Percentiles rank a stretch among this genome's conserved stretches.
Evolutionary conservation across 2,113 vertebrate genomes (phyloP).

Genomic region (Pteronura brasiliensis): DNA sequence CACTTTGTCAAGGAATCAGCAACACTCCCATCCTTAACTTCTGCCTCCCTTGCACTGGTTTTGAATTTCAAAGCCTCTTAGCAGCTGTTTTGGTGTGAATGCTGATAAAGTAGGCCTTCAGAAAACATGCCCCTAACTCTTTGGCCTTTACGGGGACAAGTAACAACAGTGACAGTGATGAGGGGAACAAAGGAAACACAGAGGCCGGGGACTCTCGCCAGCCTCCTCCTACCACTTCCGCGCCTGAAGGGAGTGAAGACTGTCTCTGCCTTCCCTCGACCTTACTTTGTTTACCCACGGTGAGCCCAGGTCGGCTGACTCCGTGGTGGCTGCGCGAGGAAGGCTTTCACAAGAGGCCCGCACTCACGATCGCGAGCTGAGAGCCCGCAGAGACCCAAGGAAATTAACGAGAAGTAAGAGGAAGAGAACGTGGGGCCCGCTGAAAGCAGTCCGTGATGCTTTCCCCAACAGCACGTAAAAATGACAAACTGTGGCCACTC

Average conservation of each 20-base stretch:
- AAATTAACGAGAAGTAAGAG: neutral
- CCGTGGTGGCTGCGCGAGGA: rapidly evolving
- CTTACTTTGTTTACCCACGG: neutral
- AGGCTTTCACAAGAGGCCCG: neutral
- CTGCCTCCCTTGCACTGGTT: neutral
- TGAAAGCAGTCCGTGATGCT: neutral
- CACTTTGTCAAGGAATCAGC: neutral
- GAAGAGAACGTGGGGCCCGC: neutral
- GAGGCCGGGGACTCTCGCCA: neutral
- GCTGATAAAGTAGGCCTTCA: constrained; percentile 16
- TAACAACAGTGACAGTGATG: neutral
- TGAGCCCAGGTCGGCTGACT: neutral
- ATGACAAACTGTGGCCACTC: neutral
- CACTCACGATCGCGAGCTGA: neutral
- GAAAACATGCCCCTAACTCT: neutral
- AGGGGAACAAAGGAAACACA: neutral
- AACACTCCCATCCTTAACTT: neutral
- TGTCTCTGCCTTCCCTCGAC: neutral
- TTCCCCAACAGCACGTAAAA: neutral
- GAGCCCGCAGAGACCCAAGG: neutral
- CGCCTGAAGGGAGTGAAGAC: neutral
- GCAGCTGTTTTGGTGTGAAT: constrained; percentile 48
- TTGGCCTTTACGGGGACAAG: neutral
- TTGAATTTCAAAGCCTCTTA: constrained; percentile 47
- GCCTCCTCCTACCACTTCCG: neutral